These are phyloP conservation scores for Melopsittacus undulatus DNA, from an alignment of 2,797 vertebrate species.

Conservation along the genomic window DNA sequence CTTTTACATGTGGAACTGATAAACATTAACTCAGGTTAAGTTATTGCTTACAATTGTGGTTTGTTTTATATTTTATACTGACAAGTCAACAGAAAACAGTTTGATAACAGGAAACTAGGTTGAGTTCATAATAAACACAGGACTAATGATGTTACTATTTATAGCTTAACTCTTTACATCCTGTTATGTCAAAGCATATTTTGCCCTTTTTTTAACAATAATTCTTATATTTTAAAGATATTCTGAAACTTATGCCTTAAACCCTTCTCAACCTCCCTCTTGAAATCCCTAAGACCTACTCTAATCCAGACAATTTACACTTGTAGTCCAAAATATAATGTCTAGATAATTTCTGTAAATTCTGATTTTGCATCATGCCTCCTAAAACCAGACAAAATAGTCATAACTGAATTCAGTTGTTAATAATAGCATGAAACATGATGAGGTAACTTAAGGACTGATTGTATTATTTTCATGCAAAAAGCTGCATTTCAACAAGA, in stretches of 20 bases:
- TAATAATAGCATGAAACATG: not conserved
- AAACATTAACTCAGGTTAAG: not conserved
- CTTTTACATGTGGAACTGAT: not conserved
- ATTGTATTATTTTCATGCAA: not conserved
- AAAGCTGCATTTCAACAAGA: not conserved
- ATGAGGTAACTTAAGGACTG: not conserved
- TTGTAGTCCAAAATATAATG: not conserved
- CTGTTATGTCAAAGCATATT: not conserved
- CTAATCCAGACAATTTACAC: not conserved
- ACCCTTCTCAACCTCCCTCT: fast-evolving
- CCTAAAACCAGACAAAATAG: not conserved
- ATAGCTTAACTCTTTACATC: not conserved
- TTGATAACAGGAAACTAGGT: not conserved
- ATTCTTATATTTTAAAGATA: not conserved
- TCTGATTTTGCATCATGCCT: not conserved
- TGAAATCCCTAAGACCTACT: not conserved
- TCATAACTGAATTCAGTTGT: not conserved
- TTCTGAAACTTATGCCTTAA: not conserved
- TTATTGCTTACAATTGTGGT: not conserved
- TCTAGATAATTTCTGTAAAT: not conserved
- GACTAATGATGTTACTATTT: not conserved
- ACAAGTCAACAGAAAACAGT: not conserved
- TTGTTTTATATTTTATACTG: not conserved
- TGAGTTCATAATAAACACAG: not conserved
- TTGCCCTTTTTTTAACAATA: not conserved